Conservation (phyloP, 2,888 invertebrate species). For the Chouioia cunea region DNA sequence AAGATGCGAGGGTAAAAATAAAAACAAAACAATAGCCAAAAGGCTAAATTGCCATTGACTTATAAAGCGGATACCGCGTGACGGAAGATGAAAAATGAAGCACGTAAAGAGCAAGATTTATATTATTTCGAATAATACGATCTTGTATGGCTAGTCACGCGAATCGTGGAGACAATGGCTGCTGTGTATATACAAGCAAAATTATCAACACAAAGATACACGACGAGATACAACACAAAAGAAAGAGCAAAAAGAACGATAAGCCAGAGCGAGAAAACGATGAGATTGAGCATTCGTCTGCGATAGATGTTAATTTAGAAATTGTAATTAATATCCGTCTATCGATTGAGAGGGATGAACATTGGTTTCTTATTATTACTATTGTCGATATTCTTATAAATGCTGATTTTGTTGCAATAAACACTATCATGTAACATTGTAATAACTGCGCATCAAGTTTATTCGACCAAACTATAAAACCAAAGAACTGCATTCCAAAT, state of each 20-base stretch:
- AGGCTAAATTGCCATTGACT: conserved; percentile 25
- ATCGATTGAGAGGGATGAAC: conserved; percentile 56
- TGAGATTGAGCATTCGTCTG: conserved; percentile 44
- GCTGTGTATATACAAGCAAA: conserved; percentile 31
- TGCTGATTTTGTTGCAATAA: conserved; percentile 58
- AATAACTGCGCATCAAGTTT: too few relatives aligned
- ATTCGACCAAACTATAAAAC: too few relatives aligned
- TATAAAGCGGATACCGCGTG: conserved; percentile 43
- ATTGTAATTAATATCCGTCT: conserved; percentile 46
- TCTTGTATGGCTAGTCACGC: conserved; percentile 38
- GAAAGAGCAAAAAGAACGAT: conserved; percentile 3
- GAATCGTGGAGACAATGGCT: conserved; percentile 37
- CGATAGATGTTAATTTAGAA: conserved; percentile 55
- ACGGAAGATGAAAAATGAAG: conserved; percentile 50
- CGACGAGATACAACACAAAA: conserved; percentile 6
- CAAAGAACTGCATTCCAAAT: too few relatives aligned
- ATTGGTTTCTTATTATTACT: conserved; percentile 50
- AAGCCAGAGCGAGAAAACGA: conserved; percentile 27
- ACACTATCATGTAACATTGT: conserved; percentile 49
- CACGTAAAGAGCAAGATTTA: conserved; percentile 36
- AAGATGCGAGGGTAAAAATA: conserved; percentile 37
- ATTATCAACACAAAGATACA: conserved; percentile 24
- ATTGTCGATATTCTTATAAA: conserved; percentile 43
- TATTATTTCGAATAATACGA: conserved; percentile 40
- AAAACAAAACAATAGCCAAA: conserved; percentile 29